Evolutionary conservation across 2,113 vertebrate species (phyloP).

Genomic region (Pseudolaguvia tuberculata): DNA sequence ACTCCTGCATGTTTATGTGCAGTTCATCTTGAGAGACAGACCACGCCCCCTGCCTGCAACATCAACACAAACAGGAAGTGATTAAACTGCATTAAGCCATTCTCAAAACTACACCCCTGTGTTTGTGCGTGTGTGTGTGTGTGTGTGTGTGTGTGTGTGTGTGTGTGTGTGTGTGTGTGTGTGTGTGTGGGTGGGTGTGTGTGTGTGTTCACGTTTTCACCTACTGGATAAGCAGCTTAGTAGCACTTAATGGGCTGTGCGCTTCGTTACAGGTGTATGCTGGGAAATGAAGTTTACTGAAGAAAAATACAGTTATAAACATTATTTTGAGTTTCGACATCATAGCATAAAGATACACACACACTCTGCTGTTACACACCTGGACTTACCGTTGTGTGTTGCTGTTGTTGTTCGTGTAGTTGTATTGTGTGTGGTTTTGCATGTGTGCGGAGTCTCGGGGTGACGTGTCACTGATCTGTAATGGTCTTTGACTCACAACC

Average conservation of each 20-base stretch:
- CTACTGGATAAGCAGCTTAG: conserved; percentile 67
- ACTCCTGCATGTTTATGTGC: conserved; percentile 55
- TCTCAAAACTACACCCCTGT: no score
- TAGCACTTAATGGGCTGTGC: conserved; percentile 51
- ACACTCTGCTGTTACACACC: no score
- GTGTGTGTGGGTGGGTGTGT: no score
- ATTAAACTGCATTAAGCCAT: not conserved
- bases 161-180: no score
- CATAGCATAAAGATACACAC: not conserved
- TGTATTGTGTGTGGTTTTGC: conserved; percentile 65
- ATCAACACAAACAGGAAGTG: conserved; percentile 50
- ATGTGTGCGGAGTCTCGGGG: conserved; percentile 63
- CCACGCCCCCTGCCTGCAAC: conserved; percentile 62
- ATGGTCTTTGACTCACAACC: conserved; percentile 79
- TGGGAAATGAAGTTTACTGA: conserved; percentile 22
- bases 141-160: not conserved
- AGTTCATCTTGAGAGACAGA: conserved; percentile 63
- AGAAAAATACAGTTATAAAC: not conserved
- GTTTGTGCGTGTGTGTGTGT: conserved; percentile 3
- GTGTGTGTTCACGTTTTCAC: no score
- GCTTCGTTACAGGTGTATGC: not conserved
- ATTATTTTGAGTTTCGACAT: not conserved
- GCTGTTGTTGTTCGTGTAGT: conserved; percentile 68
- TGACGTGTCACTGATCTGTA: conserved; percentile 72
- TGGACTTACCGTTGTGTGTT: conserved; percentile 19